Evolutionary conservation across 2,888 invertebrate genomes (phyloP), one percentile per base, ranked within the genome.

Genomic region (Volucella zonaria): DNA sequence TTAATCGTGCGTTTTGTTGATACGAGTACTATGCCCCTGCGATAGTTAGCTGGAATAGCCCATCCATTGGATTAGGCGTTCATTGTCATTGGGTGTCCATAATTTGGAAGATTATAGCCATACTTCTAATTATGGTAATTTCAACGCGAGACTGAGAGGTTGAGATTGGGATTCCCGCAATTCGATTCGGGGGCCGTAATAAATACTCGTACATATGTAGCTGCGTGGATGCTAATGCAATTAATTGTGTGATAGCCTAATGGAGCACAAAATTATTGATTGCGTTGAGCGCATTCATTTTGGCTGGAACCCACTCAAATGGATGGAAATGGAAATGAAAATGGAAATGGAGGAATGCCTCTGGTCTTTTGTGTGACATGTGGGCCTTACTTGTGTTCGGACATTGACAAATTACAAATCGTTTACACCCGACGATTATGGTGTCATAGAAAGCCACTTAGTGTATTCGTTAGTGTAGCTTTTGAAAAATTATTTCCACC

Each of bases 81-180:
- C 43, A 61, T 75, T 83, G 79, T 75, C 70, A 59, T 49, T 43
- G 66, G 54, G 38, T 58, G 58, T 64, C 59, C 64, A 54, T 76
- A 71, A 81, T 82, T 31, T 73, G 71, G 61, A 10, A 45, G 74
- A 64, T 59, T 75, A 61, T 83, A 52, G 18, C 45, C 52, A 47
- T 64, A 52, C 42, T 56, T 47, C 54, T 64, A 83, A 83, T 79
- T 79, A 79, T 79, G 75, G 79, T 83, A 75, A 79, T 83, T 75
- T 66, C 3, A 6, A 6, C 31, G 40, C 38, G 49, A 51, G 45
- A 49, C 51, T 40, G 59, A 15, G 15, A 14, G 75, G 9, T 43
- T n/a, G 23, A 15, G 4, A n/a, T 15, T 12, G 49, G 38, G 15
- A 15, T 18, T 2, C 31, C 8, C 14, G 8, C 8, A 40, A 2